A percentile compares a stretch with the other conserved stretches of the same genome.
Evolutionary conservation across 1,140 invertebrate species (phyloP).

Genomic region (Drosophila neocordata): DNA sequence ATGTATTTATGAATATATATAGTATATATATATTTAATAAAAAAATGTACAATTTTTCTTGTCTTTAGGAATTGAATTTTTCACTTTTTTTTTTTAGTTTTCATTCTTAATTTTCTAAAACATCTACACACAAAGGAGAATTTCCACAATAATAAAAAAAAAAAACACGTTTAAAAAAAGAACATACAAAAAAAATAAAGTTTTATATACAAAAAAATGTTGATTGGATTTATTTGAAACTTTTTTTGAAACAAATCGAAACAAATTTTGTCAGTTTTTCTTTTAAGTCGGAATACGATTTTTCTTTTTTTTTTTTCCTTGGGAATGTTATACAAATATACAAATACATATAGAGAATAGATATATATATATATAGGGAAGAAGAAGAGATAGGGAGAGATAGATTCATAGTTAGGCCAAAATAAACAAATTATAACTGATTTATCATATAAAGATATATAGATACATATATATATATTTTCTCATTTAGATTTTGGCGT

Average conservation of each 20-base stretch:
- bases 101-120: constrained; percentile 71
- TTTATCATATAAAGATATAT: no score
- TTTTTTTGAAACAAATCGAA: constrained; percentile 50
- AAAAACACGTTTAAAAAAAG: constrained; percentile 31
- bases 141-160: constrained; percentile 1
- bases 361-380: constrained; percentile 26
- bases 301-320: constrained; percentile 16
- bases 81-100: constrained; percentile 47
- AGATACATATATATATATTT: background rate
- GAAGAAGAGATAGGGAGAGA: background rate
- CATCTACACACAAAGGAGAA: constrained; percentile 41
- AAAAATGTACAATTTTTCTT: constrained; percentile 71
- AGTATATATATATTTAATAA: constrained; percentile 38
- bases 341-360: constrained; percentile 22
- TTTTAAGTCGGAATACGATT: constrained; percentile 12
- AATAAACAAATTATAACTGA: background rate
- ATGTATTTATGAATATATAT: constrained; percentile 37
- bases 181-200: constrained; percentile 69
- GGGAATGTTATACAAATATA: constrained; percentile 38
- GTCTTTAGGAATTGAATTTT: constrained; percentile 28
- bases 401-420: constrained; percentile 23
- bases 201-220: constrained; percentile 72
- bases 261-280: constrained; percentile 39
- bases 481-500: constrained; percentile 3
- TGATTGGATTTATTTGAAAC: constrained; percentile 73